These are phyloP conservation scores for Oncorhynchus tshawytscha DNA, from an alignment of 2,113 vertebrate species.

Conservation along the genomic window DNA sequence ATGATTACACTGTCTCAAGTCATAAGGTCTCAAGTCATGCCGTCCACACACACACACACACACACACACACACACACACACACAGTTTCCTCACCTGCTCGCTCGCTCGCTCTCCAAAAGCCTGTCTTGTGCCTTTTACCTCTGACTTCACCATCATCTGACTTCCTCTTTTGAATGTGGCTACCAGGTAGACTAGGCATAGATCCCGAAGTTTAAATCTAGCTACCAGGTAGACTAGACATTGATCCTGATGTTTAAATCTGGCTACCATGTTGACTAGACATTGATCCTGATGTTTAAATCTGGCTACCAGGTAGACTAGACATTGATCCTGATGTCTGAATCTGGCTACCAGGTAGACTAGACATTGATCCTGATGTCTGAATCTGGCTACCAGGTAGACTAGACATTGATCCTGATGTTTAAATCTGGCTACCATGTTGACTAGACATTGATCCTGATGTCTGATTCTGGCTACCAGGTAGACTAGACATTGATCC, in stretches of 20 bases:
- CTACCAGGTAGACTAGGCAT: conserved; percentile 7
- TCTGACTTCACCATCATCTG: conserved; percentile 12
- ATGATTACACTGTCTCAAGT: conserved; percentile 73
- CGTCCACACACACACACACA: too few relatives aligned
- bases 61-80: too few relatives aligned
- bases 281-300: too few relatives aligned
- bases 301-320: too few relatives aligned
- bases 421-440: not conserved
- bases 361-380: too few relatives aligned
- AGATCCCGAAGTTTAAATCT: not conserved
- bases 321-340: too few relatives aligned
- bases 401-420: too few relatives aligned
- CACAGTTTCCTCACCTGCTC: not conserved
- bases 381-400: too few relatives aligned
- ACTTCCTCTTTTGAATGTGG: conserved; percentile 13
- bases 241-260: too few relatives aligned
- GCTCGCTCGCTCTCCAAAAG: not conserved
- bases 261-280: too few relatives aligned
- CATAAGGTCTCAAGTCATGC: conserved; percentile 53
- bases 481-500: not conserved
- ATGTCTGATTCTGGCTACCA: conserved; percentile 17
- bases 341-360: too few relatives aligned
- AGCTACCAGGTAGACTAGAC: too few relatives aligned
- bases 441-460: not conserved
- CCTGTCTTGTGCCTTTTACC: not conserved